Base-by-base conservation (phyloP, 2,797 vertebrate genomes). In the Takifugu ocellatus region DNA sequence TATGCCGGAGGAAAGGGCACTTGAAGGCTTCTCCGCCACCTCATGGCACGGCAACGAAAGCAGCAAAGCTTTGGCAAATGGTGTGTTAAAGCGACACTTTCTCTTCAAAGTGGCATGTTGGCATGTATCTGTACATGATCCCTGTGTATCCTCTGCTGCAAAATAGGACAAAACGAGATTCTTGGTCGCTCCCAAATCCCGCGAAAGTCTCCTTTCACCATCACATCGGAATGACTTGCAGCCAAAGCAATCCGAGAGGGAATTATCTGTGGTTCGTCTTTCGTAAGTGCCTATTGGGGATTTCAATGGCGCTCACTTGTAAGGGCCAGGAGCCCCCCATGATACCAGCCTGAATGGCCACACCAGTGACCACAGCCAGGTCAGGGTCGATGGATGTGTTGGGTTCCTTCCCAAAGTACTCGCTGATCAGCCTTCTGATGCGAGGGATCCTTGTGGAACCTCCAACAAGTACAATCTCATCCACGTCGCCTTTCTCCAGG, bases 241-340 rank as follows among this genome's bases (percentile, higher is more conserved):
- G 50, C 49, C 27, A 2, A 29, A 49, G 45, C 47, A 9, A 54
- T 10, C n/a, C 1, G 0, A 0, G 4, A 6, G 2, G 8, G 8
- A 10, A 69, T 89, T 84, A 99, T 78, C 87, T 94, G 83, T 98
- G 98, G 90, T 98, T 97, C 15, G 89, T 96, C 81, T 99, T 99
- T 52, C 62, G 92, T 75, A 99, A 88, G 84, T 95, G 94, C 81
- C 90, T 94, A 82, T 96, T 99, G 60, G 96, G 95, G 70, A 99
- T 97, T 88, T 99, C 97, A 72, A 98, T 87, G 16, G 97, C 97
- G 17, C 97, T 98, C 78, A 99, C 97, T 88, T 97, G 95, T 36
- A 99, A 84, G 50, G 97, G 97, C 97, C 97, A 99, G 8, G 97
- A 95, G 5, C 96, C 97, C 0, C 94, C 94, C 91, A 97, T 93